Conservation (phyloP, 2,888 invertebrate genomes). For the Piscicola geometra region DNA sequence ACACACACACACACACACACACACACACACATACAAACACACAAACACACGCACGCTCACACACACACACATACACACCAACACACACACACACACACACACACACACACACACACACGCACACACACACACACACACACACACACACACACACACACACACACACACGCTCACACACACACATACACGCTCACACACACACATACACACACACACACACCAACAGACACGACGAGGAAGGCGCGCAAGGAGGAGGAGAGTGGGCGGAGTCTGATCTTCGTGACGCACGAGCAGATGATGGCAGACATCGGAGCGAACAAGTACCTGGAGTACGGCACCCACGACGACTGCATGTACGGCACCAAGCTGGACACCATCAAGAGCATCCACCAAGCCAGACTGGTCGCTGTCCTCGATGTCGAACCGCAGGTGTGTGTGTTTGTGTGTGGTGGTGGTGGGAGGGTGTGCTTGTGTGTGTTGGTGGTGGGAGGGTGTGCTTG, state of each 20-base stretch:
- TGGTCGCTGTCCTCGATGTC: conserved; percentile 96
- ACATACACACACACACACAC: too few relatives aligned
- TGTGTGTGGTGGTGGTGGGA: background rate
- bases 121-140: too few relatives aligned
- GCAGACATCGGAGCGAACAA: conserved; percentile 97
- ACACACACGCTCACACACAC: too few relatives aligned
- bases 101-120: too few relatives aligned
- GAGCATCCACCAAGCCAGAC: conserved; percentile 89
- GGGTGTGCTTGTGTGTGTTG: background rate
- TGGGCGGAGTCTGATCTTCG: conserved; percentile 96
- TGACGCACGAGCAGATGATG: conserved; percentile 98
- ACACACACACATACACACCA: too few relatives aligned
- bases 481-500: background rate
- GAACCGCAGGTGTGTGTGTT: conserved; percentile 67
- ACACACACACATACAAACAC: too few relatives aligned
- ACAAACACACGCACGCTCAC: too few relatives aligned
- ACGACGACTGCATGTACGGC: conserved; percentile 85
- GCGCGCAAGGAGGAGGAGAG: conserved; percentile 93
- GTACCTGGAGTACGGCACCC: conserved; percentile 88
- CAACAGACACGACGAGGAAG: conserved; percentile 87
- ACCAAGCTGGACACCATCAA: conserved; percentile 97
- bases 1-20: too few relatives aligned
- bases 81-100: too few relatives aligned
- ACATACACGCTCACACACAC: too few relatives aligned
- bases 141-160: too few relatives aligned